phyloP scores from a whole-genome alignment of 2,888 invertebrate species.

The Cataglyphis altisquamis region DNA sequence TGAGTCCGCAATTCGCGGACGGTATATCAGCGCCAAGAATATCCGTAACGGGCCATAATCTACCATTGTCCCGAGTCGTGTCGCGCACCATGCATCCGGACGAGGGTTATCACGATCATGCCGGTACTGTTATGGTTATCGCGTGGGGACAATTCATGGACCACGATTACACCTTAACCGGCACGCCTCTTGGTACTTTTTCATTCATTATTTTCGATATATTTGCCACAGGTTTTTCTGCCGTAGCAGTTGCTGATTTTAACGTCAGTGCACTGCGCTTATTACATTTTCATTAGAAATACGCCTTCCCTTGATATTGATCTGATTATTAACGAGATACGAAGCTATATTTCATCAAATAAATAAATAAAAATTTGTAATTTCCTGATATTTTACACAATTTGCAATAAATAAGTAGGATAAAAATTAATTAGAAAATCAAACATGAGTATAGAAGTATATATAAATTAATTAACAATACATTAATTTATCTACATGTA shows the following conservation, averaged over 20 bases:
- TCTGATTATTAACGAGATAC: not conserved
- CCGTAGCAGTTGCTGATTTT: not conserved
- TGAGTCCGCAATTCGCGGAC: slow-evolving; percentile 92
- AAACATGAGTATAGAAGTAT: not conserved
- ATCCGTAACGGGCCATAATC: slow-evolving; percentile 91
- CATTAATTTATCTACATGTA: not conserved
- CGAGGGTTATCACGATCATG: slow-evolving; percentile 97
- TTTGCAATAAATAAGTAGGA: not conserved
- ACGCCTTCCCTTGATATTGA: not conserved
- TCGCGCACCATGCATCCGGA: slow-evolving; percentile 97
- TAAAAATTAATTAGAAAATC: not conserved
- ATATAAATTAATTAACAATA: not conserved
- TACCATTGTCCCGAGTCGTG: slow-evolving; percentile 94
- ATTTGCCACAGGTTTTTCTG: not conserved
- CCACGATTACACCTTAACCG: slow-evolving; percentile 96
- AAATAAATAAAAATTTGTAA: not conserved
- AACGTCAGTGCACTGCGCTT: not conserved
- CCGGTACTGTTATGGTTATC: slow-evolving; percentile 96
- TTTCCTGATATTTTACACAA: not conserved
- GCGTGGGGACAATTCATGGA: slow-evolving; percentile 99
- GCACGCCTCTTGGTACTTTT: slow-evolving; percentile 92
- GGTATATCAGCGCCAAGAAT: slow-evolving; percentile 95
- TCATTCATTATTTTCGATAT: not conserved
- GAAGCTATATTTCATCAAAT: not conserved
- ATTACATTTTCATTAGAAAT: not conserved